phyloP scores from a whole-genome alignment of 2,888 invertebrate genomes.

The Folsomia manolachei region DNA sequence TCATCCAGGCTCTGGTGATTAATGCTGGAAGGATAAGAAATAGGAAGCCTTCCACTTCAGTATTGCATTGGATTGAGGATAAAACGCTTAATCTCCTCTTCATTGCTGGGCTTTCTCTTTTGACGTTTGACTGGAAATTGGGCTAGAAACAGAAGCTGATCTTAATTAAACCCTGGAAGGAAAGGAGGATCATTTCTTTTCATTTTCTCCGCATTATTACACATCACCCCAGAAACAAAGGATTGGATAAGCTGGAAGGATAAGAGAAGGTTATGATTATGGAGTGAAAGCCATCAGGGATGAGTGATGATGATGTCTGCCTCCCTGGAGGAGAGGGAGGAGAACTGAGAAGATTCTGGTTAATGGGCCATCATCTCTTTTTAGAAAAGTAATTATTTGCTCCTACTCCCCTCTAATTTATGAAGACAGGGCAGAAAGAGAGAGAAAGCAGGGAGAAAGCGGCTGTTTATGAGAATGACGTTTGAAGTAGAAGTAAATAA shows the following conservation, averaged over 20 bases:
- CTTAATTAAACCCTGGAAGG: neutral
- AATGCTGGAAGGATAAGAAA: too few species aligned
- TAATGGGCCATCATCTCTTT: neutral
- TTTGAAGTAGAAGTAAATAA: too few species aligned
- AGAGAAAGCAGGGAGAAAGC: too few species aligned
- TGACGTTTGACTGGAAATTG: neutral
- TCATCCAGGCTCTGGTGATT: neutral
- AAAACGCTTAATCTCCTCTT: too few species aligned
- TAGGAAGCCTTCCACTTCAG: too few species aligned
- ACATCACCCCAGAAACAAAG: neutral
- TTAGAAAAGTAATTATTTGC: neutral
- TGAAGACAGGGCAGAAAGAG: too few species aligned
- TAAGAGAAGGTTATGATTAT: neutral
- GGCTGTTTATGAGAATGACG: too few species aligned
- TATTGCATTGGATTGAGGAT: too few species aligned
- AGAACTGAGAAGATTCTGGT: neutral
- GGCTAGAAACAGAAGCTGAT: neutral
- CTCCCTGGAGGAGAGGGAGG: neutral
- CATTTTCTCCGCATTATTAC: neutral
- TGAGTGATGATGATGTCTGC: neutral
- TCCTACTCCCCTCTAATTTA: too few species aligned
- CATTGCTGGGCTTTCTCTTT: too few species aligned
- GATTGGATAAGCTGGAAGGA: neutral
- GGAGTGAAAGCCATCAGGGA: too few species aligned
- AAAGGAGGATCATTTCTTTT: neutral